Evolutionary conservation across 1,140 invertebrate genomes (phyloP).

Genomic region (Ptiloglossa arizonensis): DNA sequence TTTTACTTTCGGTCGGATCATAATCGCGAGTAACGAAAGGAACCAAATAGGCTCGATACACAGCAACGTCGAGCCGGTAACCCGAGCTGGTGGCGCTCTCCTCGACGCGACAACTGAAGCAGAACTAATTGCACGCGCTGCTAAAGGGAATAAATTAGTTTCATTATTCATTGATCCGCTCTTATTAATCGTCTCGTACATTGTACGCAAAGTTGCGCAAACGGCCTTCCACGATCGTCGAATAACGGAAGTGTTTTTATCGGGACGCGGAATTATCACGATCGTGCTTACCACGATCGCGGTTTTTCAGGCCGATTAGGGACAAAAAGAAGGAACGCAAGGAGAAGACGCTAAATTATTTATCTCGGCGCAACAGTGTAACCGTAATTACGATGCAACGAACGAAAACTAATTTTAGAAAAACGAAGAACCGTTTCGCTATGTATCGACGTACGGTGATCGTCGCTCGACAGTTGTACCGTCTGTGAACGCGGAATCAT

Average conservation of each 20-base stretch:
- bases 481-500: too few relatives aligned
- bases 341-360: too few relatives aligned
- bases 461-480: background rate
- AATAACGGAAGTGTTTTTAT: conserved; percentile 45
- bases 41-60: conserved; percentile 9
- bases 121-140: conserved; percentile 57
- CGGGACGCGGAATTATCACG: background rate
- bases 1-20: background rate
- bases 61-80: conserved; percentile 33
- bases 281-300: background rate
- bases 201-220: conserved; percentile 11
- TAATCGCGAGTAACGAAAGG: background rate
- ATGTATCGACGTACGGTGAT: too few relatives aligned
- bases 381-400: too few relatives aligned
- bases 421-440: too few relatives aligned
- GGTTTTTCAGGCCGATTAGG: background rate
- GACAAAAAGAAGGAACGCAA: background rate
- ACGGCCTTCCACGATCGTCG: conserved; percentile 43
- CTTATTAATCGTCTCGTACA: conserved; percentile 51
- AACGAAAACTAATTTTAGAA: too few relatives aligned
- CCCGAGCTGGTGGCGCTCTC: conserved; percentile 26
- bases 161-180: conserved; percentile 54
- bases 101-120: conserved; percentile 37
- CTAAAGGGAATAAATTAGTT: conserved; percentile 41
- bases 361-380: too few relatives aligned